Conservation (phyloP, 2,888 invertebrate species). For the Nomada ferruginata region DNA sequence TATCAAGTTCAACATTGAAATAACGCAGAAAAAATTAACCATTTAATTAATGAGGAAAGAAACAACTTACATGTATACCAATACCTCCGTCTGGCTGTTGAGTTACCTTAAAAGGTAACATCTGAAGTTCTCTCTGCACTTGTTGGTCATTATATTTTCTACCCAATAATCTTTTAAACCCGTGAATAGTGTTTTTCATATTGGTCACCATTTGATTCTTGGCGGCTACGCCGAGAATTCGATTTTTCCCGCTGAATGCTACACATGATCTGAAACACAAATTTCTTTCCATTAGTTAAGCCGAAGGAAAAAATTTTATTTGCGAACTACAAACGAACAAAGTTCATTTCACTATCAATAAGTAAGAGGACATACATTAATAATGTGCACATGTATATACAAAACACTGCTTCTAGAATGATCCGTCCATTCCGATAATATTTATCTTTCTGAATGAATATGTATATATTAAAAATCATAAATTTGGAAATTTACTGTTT, state of each 20-base stretch:
- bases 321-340: background rate
- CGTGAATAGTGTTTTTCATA: conserved; percentile 97
- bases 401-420: conserved; percentile 39
- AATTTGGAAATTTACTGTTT: conserved; percentile 2
- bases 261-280: conserved; percentile 92
- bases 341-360: background rate
- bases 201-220: conserved; percentile 99
- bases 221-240: conserved; percentile 97
- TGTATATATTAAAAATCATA: background rate
- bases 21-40: background rate
- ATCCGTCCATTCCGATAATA: conserved; percentile 1
- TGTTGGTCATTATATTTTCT: conserved; percentile 95
- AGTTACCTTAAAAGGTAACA: conserved; percentile 92
- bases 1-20: background rate
- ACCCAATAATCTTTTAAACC: conserved; percentile 97
- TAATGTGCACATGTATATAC: background rate
- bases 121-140: conserved; percentile 92
- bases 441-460: background rate
- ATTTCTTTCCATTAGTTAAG: conserved; percentile 1
- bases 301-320: background rate
- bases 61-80: conserved; percentile 91
- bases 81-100: conserved; percentile 92
- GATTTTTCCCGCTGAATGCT: conserved; percentile 96
- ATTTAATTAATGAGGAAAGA: conserved; percentile 18
- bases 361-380: conserved; percentile 7